Conservation (phyloP, 1,140 invertebrate genomes). For the Rhizoglyphus robini region DNA sequence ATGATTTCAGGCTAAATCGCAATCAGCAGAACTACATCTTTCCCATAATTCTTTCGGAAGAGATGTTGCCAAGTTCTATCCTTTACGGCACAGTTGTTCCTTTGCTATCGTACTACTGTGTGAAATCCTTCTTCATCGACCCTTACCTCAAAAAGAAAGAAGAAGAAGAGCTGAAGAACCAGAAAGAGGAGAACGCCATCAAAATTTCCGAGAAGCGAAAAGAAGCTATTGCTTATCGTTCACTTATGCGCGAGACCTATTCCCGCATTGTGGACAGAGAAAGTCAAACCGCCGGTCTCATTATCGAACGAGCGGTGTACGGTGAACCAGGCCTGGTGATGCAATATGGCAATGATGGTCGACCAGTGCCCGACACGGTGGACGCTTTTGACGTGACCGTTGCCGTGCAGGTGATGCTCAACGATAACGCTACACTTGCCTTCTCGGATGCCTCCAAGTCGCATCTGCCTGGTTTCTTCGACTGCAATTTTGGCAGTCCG, state of each 20-base stretch:
- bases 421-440: slow-evolving; percentile 62
- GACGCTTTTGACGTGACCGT: slow-evolving; percentile 81
- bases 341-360: background rate
- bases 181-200: slow-evolving; percentile 35
- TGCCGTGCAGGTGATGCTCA: slow-evolving; percentile 81
- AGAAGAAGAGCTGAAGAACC: slow-evolving; percentile 39
- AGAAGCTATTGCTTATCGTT: slow-evolving; percentile 67
- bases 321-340: slow-evolving; percentile 28
- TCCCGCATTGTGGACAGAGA: slow-evolving; percentile 58
- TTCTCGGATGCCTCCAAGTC: slow-evolving; percentile 73
- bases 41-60: slow-evolving; percentile 77
- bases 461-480: slow-evolving; percentile 89
- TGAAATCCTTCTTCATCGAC: slow-evolving; percentile 73
- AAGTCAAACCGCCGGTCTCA: slow-evolving; percentile 55
- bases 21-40: slow-evolving; percentile 76
- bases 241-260: slow-evolving; percentile 69
- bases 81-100: slow-evolving; percentile 85
- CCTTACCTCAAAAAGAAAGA: slow-evolving; percentile 64
- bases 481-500: slow-evolving; percentile 82
- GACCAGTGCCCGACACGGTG: slow-evolving; percentile 24
- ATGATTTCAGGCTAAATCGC: slow-evolving; percentile 52
- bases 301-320: slow-evolving; percentile 70
- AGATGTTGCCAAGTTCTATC: slow-evolving; percentile 68
- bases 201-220: slow-evolving; percentile 59
- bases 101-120: slow-evolving; percentile 55